Evolutionary conservation across 2,113 vertebrate species (phyloP).

Genomic region (Sakesphorus luctuosus): DNA sequence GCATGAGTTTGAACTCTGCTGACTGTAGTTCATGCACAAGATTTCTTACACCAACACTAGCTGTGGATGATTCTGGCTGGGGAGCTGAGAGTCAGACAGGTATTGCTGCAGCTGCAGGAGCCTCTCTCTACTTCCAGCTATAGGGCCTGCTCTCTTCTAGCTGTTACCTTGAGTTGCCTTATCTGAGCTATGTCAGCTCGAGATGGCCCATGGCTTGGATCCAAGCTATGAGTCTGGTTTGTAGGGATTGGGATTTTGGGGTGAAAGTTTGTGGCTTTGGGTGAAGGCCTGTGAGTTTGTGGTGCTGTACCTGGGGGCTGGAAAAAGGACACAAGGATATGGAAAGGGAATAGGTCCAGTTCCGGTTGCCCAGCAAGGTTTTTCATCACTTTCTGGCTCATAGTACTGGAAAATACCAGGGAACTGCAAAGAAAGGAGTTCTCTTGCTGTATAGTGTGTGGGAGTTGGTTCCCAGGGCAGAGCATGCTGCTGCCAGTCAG

Average conservation of each 20-base stretch:
- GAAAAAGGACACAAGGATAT: background rate
- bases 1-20: background rate
- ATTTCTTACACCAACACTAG: background rate
- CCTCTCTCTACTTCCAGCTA: background rate
- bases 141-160: background rate
- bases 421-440: background rate
- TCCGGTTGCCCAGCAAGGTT: background rate
- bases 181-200: background rate
- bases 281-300: background rate
- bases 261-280: background rate
- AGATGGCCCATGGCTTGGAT: background rate
- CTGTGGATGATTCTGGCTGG: background rate
- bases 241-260: background rate
- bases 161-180: background rate
- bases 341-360: background rate
- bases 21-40: background rate
- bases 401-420: background rate
- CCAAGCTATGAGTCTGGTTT: background rate
- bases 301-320: background rate
- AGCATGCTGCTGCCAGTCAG: background rate
- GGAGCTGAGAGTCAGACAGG: background rate
- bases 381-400: background rate
- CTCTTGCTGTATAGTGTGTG: background rate
- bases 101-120: background rate
- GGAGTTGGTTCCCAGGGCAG: slow-evolving; percentile 40